Evolutionary conservation across 2,113 vertebrate genomes (phyloP).

Genomic region (Ictalurus punctatus): DNA sequence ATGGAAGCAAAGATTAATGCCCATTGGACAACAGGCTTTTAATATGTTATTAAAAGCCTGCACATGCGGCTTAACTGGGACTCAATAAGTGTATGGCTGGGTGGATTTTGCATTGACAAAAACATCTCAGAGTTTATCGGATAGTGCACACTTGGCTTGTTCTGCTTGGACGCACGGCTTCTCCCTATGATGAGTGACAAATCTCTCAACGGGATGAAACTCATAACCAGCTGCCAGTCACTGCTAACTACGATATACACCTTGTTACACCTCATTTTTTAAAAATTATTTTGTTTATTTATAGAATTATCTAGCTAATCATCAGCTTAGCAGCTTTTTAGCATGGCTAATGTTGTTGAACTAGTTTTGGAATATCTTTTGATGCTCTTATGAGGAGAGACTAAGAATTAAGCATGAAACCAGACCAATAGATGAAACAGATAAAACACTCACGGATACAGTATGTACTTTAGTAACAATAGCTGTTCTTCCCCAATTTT

Average conservation of each 20-base stretch:
- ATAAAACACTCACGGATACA: neutral
- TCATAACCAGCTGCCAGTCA: neutral
- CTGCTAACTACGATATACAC: neutral
- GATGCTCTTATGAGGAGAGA: neutral
- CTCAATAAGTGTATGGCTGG: neutral
- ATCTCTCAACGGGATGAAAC: neutral
- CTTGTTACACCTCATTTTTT: neutral
- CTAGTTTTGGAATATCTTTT: neutral
- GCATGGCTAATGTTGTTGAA: neutral
- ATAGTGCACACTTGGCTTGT: neutral
- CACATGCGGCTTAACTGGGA: neutral
- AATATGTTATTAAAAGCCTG: neutral
- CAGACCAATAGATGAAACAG: neutral
- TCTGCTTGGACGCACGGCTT: neutral
- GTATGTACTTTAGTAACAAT: neutral
- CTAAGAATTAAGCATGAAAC: neutral
- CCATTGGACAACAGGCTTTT: neutral
- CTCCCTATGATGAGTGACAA: neutral
- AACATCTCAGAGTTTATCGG: neutral
- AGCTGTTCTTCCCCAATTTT: neutral
- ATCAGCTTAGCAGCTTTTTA: neutral
- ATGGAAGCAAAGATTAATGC: neutral
- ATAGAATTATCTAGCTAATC: neutral
- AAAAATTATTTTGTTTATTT: neutral
- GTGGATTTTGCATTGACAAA: neutral